Evolutionary conservation across 1,140 invertebrate genomes (phyloP).

Genomic region (Lasioglossum albipes): DNA sequence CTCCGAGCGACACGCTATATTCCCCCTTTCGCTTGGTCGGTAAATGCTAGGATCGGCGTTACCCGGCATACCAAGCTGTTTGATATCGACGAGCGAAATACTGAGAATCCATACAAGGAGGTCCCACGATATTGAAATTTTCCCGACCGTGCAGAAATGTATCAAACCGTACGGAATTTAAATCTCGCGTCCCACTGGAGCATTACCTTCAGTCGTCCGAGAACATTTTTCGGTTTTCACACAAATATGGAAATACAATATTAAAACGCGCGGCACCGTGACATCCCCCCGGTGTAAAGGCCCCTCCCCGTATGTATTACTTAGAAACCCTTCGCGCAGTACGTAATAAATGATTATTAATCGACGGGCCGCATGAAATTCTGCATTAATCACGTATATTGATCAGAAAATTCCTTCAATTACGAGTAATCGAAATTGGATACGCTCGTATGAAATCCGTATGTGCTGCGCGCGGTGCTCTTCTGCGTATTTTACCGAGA

Average conservation of each 20-base stretch:
- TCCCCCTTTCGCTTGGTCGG: slow-evolving; percentile 45
- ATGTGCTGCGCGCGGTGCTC: slow-evolving; percentile 10
- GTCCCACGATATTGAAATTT: slow-evolving; percentile 51
- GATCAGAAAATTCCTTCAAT: slow-evolving; percentile 19
- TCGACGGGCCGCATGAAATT: neutral
- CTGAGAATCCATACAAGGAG: slow-evolving; percentile 10
- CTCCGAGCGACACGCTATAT: slow-evolving; percentile 23
- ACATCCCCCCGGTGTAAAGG: neutral
- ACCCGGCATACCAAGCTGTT: slow-evolving; percentile 42
- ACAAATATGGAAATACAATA: slow-evolving; percentile 38
- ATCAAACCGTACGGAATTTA: slow-evolving; percentile 45
- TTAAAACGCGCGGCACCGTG: slow-evolving; percentile 32
- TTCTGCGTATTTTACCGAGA: slow-evolving; percentile 28
- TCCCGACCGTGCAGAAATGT: slow-evolving; percentile 42
- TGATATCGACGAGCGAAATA: slow-evolving; percentile 40
- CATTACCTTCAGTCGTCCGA: slow-evolving; percentile 29
- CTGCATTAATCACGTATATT: neutral
- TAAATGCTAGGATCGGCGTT: slow-evolving; percentile 39
- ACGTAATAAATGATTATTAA: neutral
- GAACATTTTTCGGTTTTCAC: slow-evolving; percentile 47
- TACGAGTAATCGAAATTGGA: slow-evolving; percentile 30
- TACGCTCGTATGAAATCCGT: slow-evolving; percentile 31
- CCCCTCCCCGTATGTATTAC: no score
- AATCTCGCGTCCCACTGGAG: slow-evolving; percentile 20
- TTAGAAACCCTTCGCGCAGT: neutral